Percentiles rank a stretch among this genome's conserved stretches.
These are phyloP conservation scores for Ivindomyrus marchei DNA, from an alignment of 2,113 vertebrate species.

Conservation along the genomic window DNA sequence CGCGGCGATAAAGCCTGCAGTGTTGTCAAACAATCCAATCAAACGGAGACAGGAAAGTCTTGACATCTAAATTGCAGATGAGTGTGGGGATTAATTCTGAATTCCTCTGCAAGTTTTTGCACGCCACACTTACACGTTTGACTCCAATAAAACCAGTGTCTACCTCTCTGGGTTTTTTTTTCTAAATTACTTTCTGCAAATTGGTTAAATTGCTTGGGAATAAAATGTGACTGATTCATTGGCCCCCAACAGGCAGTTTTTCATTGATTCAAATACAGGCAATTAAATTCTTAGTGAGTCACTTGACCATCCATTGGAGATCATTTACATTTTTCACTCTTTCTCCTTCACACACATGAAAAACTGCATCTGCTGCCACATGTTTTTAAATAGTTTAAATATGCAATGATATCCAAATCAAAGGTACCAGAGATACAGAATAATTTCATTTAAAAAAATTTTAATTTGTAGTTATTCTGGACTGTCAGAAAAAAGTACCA, in stretches of 20 bases:
- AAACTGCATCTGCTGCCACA: neutral
- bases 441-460: neutral
- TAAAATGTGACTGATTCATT: slow-evolving; percentile 19
- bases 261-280: slow-evolving; percentile 18
- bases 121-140: slow-evolving; percentile 24
- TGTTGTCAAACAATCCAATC: slow-evolving; percentile 28
- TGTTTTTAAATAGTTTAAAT: neutral
- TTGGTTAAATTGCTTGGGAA: slow-evolving; percentile 26
- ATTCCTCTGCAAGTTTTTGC: slow-evolving; percentile 38
- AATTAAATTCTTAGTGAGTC: slow-evolving; percentile 13
- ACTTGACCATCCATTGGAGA: neutral
- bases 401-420: neutral
- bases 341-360: neutral
- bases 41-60: slow-evolving; percentile 28
- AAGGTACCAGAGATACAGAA: neutral
- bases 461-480: neutral
- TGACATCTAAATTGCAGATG: slow-evolving; percentile 52
- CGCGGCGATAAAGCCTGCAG: slow-evolving; percentile 22
- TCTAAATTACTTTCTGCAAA: slow-evolving; percentile 22
- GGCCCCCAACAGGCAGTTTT: neutral
- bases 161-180: neutral
- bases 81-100: slow-evolving; percentile 49
- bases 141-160: slow-evolving; percentile 8
- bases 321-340: slow-evolving; percentile 2
- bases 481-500: neutral